A percentile compares a stretch with the other conserved stretches of the same genome.
These are phyloP conservation scores for Catagonus wagneri DNA, from an alignment of 2,113 vertebrate genomes.

Conservation along the genomic window DNA sequence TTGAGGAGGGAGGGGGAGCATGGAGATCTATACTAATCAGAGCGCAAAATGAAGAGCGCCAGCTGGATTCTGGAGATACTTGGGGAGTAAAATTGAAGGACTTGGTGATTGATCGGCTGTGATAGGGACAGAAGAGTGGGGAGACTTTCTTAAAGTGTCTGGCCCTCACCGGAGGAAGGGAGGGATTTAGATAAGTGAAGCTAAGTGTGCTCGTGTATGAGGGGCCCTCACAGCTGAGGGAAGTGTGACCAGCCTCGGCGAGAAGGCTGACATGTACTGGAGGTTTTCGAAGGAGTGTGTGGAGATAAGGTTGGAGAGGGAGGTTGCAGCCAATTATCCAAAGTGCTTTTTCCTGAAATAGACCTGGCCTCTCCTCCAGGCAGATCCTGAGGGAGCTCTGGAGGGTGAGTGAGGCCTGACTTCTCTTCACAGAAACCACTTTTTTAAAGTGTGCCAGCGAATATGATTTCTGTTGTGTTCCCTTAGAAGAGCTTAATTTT, in stretches of 20 bases:
- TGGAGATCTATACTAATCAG: background rate
- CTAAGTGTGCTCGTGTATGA: background rate
- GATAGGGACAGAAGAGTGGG: background rate
- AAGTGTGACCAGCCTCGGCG: background rate
- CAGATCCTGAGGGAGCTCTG: background rate
- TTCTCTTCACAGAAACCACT: background rate
- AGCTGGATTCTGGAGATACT: background rate
- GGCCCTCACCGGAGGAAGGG: background rate
- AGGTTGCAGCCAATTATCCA: constrained; percentile 7
- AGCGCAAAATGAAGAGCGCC: background rate
- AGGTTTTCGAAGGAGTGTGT: background rate
- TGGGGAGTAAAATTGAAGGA: background rate
- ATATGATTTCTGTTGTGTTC: background rate
- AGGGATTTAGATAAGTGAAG: constrained; percentile 23
- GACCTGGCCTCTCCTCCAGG: background rate
- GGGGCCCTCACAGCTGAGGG: background rate
- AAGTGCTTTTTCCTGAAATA: constrained; percentile 37
- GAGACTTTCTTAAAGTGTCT: constrained; percentile 31
- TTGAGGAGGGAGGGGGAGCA: background rate
- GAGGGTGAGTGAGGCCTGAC: background rate
- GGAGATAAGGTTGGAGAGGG: background rate
- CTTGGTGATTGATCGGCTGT: background rate
- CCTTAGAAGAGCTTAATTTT: constrained; percentile 44
- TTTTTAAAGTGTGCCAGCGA: background rate
- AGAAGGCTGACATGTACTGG: background rate